Evolutionary conservation across 2,797 vertebrate species (phyloP).

Genomic region (Petrocephalus schoutedeni): DNA sequence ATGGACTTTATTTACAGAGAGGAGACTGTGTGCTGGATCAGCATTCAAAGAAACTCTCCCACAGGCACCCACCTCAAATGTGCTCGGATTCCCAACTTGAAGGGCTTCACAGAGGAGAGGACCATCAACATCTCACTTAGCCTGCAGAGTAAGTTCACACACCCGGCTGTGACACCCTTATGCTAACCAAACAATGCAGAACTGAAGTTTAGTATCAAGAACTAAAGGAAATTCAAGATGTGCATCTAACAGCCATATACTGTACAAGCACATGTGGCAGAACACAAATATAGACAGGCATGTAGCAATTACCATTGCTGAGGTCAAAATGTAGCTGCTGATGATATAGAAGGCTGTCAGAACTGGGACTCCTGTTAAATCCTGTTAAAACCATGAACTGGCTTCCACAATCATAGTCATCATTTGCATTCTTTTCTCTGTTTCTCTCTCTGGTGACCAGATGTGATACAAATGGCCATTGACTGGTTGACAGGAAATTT

Average conservation of each 20-base stretch:
- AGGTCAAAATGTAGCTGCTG: neutral
- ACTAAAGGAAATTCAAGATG: neutral
- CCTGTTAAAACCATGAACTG: neutral
- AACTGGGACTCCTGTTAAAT: neutral
- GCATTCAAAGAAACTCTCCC: conserved; percentile 75
- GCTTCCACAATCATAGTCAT: neutral
- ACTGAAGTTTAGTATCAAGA: neutral
- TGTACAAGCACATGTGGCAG: neutral
- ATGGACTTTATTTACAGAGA: conserved; percentile 93
- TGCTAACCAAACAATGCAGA: neutral
- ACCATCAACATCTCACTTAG: conserved; percentile 95
- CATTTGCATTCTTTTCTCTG: neutral
- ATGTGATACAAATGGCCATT: conserved; percentile 96
- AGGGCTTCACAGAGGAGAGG: conserved; percentile 83
- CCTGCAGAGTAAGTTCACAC: conserved; percentile 81
- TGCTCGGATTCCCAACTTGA: conserved; percentile 86
- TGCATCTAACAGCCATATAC: neutral
- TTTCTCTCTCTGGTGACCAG: conserved; percentile 48
- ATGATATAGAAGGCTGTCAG: neutral
- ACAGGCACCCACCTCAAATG: conserved; percentile 85
- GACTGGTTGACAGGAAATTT: conserved; percentile 98
- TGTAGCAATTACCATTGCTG: neutral
- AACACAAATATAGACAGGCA: neutral
- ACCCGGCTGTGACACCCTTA: neutral
- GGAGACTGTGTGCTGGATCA: conserved; percentile 93